Percentiles rank a stretch among this genome's conserved stretches.
Evolutionary conservation across 2,113 vertebrate species (phyloP).

Genomic region (Phaethon lepturus): DNA sequence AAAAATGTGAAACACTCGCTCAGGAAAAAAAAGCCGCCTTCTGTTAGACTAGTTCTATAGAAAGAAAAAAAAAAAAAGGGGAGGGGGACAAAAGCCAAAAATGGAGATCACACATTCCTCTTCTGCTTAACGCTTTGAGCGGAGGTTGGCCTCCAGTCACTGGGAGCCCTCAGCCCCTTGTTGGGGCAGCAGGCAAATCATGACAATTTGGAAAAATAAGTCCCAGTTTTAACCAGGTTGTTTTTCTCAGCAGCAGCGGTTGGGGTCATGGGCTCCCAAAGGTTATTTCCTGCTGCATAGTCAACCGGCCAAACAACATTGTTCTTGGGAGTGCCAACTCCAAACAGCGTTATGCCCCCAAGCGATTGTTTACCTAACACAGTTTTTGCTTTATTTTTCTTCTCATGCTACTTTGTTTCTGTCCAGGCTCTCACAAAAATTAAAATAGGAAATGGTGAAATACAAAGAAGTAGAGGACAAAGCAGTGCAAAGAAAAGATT

Average conservation of each 20-base stretch:
- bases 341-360: neutral
- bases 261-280: neutral
- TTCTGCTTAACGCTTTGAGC: neutral
- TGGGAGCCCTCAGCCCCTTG: neutral
- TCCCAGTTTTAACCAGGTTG: neutral
- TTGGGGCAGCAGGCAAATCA: neutral
- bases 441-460: conserved; percentile 3
- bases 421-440: neutral
- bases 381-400: conserved; percentile 24
- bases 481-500: neutral
- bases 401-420: neutral
- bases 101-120: neutral
- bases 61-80: neutral
- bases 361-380: neutral
- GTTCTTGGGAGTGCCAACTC: conserved; percentile 8
- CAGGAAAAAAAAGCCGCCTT: neutral
- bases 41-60: neutral
- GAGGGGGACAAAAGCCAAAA: neutral
- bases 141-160: neutral
- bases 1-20: neutral
- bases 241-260: neutral
- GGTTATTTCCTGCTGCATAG: conserved; percentile 33
- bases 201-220: neutral
- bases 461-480: neutral
- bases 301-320: neutral